These are phyloP conservation scores for Oryzias celebensis DNA, from an alignment of 2,113 vertebrate genomes.

Conservation along the genomic window DNA sequence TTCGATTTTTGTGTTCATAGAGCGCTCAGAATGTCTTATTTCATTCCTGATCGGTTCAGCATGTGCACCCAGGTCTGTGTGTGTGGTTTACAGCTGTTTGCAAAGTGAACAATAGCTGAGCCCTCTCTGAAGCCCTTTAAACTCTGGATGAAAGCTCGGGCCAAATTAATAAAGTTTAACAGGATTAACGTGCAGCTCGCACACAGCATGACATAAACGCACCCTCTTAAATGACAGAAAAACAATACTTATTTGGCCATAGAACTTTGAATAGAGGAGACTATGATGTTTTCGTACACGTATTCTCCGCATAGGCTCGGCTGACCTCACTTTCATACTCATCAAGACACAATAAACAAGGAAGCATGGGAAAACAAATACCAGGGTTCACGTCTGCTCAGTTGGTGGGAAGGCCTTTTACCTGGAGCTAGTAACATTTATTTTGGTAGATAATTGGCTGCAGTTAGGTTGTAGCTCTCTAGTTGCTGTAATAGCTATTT, in stretches of 20 bases:
- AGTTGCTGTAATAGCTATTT: conserved; percentile 35
- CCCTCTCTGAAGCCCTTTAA: conserved; percentile 52
- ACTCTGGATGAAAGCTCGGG: conserved; percentile 59
- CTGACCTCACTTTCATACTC: conserved; percentile 24
- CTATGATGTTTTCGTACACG: conserved; percentile 6
- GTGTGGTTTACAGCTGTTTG: conserved; percentile 62
- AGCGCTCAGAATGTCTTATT: conserved; percentile 14
- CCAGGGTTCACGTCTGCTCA: conserved; percentile 3
- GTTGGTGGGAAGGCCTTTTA: conserved; percentile 14
- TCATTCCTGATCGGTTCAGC: conserved; percentile 28
- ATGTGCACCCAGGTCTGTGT: conserved; percentile 39
- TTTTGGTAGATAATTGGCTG: conserved; percentile 46
- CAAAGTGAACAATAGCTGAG: conserved; percentile 59
- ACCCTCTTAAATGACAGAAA: conserved; percentile 44
- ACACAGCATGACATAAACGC: conserved; percentile 33
- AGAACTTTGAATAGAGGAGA: conserved; percentile 23
- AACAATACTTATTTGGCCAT: conserved; percentile 8
- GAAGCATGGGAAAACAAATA: conserved; percentile 24
- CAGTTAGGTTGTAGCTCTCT: conserved; percentile 46
- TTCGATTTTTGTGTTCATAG: neutral
- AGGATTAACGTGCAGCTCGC: conserved; percentile 62
- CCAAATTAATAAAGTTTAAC: conserved; percentile 73
- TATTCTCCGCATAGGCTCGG: conserved; percentile 1
- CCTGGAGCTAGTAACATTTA: conserved; percentile 54
- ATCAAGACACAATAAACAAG: conserved; percentile 23